A percentile compares a stretch with the other conserved stretches of the same genome.
These are phyloP conservation scores for Calonectris borealis DNA, from an alignment of 2,113 vertebrate species.

Conservation along the genomic window DNA sequence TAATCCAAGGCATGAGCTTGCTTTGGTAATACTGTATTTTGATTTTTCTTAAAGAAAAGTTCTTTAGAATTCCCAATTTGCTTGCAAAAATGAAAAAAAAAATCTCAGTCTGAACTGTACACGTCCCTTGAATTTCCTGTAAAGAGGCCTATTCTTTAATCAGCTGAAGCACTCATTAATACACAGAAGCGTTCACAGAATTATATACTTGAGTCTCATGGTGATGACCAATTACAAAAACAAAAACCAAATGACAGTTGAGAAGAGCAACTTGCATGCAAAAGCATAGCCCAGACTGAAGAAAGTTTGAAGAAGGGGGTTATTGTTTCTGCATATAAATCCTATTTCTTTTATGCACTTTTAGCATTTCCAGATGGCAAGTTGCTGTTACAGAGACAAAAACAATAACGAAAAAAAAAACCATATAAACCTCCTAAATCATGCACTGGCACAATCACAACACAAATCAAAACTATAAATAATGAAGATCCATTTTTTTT, in stretches of 20 bases:
- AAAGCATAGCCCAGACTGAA: background rate
- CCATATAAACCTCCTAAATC: background rate
- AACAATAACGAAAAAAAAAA: background rate
- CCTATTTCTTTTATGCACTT: background rate
- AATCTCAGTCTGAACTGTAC: background rate
- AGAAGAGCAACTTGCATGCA: background rate
- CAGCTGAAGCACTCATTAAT: background rate
- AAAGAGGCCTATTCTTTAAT: background rate
- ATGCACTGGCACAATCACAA: background rate
- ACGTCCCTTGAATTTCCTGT: background rate
- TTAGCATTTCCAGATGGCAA: slow-evolving; percentile 66
- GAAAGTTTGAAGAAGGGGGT: background rate
- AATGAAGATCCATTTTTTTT: background rate
- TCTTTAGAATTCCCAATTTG: background rate
- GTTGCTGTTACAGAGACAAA: slow-evolving; percentile 19
- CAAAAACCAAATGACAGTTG: background rate
- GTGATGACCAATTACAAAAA: slow-evolving; percentile 1
- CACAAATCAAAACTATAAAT: slow-evolving; percentile 50
- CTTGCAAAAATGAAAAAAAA: background rate
- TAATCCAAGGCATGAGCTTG: background rate
- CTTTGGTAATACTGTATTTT: background rate
- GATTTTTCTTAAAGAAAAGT: background rate
- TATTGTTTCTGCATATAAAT: slow-evolving; percentile 15
- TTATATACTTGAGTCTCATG: background rate
- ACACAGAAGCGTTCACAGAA: background rate